A percentile compares a stretch with the other conserved stretches of the same genome.
Evolutionary conservation across 2,888 invertebrate species (phyloP).

Genomic region (Acleris holmiana): DNA sequence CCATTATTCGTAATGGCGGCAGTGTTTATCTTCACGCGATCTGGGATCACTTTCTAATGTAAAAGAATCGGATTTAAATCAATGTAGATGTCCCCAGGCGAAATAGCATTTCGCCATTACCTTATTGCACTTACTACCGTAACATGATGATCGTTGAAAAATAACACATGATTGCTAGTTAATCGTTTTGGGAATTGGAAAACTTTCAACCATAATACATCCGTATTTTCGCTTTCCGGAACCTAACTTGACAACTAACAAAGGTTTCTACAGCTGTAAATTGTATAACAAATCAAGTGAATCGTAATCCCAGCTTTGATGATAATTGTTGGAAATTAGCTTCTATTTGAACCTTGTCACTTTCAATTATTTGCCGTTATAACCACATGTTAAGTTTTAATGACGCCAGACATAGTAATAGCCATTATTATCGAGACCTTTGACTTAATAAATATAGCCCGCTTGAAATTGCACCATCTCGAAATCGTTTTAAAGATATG

Average conservation of each 20-base stretch:
- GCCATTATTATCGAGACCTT: slow-evolving; percentile 18
- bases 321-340: slow-evolving; percentile 3
- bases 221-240: no score
- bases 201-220: no score
- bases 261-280: no score
- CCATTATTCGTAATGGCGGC: slow-evolving; percentile 44
- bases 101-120: slow-evolving; percentile 4
- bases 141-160: neutral
- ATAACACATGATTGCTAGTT: neutral
- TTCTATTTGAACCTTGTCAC: slow-evolving; percentile 13
- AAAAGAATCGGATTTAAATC: slow-evolving; percentile 50
- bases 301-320: neutral
- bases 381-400: slow-evolving; percentile 7
- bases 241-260: no score
- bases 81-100: slow-evolving; percentile 43
- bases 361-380: slow-evolving; percentile 11
- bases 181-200: no score
- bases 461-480: neutral
- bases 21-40: slow-evolving; percentile 56
- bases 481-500: slow-evolving; percentile 2
- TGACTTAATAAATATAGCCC: slow-evolving; percentile 6
- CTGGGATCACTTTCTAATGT: slow-evolving; percentile 54
- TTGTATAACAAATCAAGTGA: neutral
- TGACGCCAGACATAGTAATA: slow-evolving; percentile 10
- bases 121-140: no score